Base-by-base conservation (phyloP, 2,797 vertebrate genomes). In the Molossus alvarezi region DNA sequence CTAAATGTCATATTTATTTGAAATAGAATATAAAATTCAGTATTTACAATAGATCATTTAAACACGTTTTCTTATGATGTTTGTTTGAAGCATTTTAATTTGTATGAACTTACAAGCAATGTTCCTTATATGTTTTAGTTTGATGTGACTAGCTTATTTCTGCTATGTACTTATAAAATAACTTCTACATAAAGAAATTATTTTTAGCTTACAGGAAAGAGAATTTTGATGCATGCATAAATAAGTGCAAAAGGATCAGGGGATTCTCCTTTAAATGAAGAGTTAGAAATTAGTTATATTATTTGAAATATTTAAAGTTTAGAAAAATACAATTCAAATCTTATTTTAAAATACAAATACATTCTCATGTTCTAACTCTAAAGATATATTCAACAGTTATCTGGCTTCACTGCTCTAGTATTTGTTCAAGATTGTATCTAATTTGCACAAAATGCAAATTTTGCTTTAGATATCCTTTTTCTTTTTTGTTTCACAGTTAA, bases 81-180 rank as follows among this genome's bases (percentile, higher is more conserved):
- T 80, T 73, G n/a, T 73, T 80, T n/a, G 96, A 95, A 64, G 25
- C 55, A 93, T 87, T 90, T 95, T 80, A 48, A 23, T 90, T 90
- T 93, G 21, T 58, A 87, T 65, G 96, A 88, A 48, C 5, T 93
- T 86, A 53, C 2, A 92, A 80, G 5, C 23, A 60, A 88, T 90
- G 27, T 45, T 92, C 82, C 85, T 89, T 80, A 9, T 29, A 91
- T 23, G 33, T 20, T 88, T 45, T 79, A 95, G 9, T 14, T 96
- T 57, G 29, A 67, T 86, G n/a, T 96, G 88, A 87, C 41, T 73
- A 82, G 41, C 41, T 45, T 86, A n/a, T 80, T 97, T 60, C 27
- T 96, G 41, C 21, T 21, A 93, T 73, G 94, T 79, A 37, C 20
- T 53, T 82, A 83, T 51, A 85, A 4, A 88, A 77, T 33, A 94